phyloP scores from a whole-genome alignment of 2,113 vertebrate genomes.

The Brienomyrus longianalis region DNA sequence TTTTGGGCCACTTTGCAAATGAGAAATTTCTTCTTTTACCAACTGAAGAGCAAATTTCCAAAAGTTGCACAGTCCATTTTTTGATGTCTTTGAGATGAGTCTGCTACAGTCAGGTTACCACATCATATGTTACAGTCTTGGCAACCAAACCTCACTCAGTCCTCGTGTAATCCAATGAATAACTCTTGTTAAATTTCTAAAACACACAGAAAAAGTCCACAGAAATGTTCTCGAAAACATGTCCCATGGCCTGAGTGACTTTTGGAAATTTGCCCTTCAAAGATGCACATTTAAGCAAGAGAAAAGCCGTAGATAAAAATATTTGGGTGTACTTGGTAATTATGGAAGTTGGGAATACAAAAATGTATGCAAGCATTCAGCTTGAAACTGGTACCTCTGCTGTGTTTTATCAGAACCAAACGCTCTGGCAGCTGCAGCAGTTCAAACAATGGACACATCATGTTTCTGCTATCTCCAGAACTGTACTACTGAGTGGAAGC shows the following conservation, averaged over 20 bases:
- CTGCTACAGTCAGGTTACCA: background rate
- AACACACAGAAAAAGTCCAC: background rate
- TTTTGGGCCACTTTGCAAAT: background rate
- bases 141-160: background rate
- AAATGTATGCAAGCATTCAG: background rate
- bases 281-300: background rate
- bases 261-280: background rate
- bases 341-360: background rate
- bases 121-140: background rate
- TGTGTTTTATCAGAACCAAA: background rate
- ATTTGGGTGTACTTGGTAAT: background rate
- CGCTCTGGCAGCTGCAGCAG: background rate
- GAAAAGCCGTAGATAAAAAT: background rate
- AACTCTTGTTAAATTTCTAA: background rate
- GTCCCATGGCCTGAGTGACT: background rate
- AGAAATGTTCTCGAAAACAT: background rate
- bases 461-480: background rate
- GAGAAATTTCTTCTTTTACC: background rate
- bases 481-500: background rate
- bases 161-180: background rate
- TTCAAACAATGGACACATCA: background rate
- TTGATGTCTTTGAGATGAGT: background rate
- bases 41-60: background rate
- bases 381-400: background rate
- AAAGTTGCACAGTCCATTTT: background rate